Percentiles rank a stretch among this genome's conserved stretches.
These are phyloP conservation scores for Amphipoea oculea DNA, from an alignment of 2,888 invertebrate genomes.

Conservation along the genomic window DNA sequence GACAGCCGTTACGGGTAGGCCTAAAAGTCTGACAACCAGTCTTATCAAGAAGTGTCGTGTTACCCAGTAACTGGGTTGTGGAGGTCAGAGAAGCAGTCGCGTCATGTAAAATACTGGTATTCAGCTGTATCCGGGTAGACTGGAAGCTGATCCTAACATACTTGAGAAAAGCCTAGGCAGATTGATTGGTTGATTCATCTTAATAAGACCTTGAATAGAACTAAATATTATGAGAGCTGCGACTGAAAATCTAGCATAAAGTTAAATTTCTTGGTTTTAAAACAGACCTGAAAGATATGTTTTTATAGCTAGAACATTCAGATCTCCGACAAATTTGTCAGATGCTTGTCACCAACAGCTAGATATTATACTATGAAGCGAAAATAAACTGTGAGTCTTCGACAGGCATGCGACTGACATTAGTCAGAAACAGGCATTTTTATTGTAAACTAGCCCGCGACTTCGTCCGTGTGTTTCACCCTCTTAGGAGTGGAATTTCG, in stretches of 20 bases:
- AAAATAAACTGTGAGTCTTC: conserved; percentile 28
- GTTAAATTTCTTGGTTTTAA: neutral
- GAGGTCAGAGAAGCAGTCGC: neutral
- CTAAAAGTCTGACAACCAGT: neutral
- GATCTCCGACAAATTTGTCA: neutral
- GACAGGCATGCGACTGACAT: conserved; percentile 17
- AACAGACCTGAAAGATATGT: neutral
- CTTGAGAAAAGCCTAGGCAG: too few species aligned
- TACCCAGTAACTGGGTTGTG: neutral
- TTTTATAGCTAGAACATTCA: neutral
- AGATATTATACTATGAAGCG: conserved; percentile 13
- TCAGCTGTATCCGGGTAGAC: too few species aligned
- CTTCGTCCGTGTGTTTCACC: too few species aligned
- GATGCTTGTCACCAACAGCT: conserved; percentile 22
- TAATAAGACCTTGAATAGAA: neutral
- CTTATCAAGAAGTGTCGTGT: neutral
- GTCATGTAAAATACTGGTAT: neutral
- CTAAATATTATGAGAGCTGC: neutral
- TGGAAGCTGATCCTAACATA: neutral
- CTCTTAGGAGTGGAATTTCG: too few species aligned
- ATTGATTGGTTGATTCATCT: too few species aligned
- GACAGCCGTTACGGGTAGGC: neutral
- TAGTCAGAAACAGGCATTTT: conserved; percentile 25
- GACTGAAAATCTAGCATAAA: neutral
- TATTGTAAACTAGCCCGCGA: neutral